phyloP scores from a whole-genome alignment of 2,113 vertebrate species.

The Sinocyclocheilus anshuiensis region DNA sequence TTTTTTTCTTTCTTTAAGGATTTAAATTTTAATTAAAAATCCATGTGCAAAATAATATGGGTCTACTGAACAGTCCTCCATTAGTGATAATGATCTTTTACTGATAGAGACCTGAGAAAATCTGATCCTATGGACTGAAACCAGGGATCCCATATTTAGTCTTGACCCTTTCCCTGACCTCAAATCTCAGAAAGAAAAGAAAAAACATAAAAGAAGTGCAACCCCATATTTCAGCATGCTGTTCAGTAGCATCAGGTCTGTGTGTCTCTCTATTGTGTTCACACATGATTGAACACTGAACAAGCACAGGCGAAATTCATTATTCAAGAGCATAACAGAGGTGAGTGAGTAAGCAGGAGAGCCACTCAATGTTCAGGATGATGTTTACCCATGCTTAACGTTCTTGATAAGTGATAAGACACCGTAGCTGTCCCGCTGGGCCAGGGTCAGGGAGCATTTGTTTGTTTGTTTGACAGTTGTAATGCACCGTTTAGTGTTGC shows the following conservation, averaged over 20 bases:
- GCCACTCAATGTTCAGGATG: conserved; percentile 33
- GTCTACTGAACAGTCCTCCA: not conserved
- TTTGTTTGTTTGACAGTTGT: conserved; percentile 48
- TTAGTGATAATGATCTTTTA: not conserved
- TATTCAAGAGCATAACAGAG: conserved; percentile 42
- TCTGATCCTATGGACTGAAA: not conserved
- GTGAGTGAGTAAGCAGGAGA: not conserved
- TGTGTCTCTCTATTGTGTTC: conserved; percentile 34
- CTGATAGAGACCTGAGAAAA: not conserved
- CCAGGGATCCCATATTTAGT: not conserved
- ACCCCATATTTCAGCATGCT: not conserved
- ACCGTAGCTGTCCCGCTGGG: conserved; percentile 5
- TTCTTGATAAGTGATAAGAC: conserved; percentile 28
- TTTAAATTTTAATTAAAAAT: not conserved
- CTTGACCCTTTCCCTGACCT: not conserved
- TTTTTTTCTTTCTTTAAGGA: not conserved
- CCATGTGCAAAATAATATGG: not conserved
- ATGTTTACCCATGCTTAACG: conserved; percentile 28
- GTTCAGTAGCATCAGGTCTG: not conserved
- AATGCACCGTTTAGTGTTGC: conserved; percentile 40
- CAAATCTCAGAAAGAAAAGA: not conserved
- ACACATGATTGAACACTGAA: conserved; percentile 36
- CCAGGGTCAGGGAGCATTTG: conserved; percentile 30
- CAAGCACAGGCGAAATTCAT: conserved; percentile 25
- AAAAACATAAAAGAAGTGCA: not conserved